Conservation (phyloP, 2,888 invertebrate species). For the Sarcophaga variegata region DNA sequence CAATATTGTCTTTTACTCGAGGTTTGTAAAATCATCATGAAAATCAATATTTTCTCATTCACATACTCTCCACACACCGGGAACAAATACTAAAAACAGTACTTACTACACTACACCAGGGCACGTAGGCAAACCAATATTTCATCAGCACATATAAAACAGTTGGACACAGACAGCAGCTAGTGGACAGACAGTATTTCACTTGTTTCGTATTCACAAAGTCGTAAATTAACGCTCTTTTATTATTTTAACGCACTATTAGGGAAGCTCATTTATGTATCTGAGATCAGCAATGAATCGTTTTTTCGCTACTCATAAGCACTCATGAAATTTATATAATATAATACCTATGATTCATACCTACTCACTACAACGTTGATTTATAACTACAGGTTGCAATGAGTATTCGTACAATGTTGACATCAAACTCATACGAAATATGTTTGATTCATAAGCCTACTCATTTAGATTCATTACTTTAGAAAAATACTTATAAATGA, state of each 20-base stretch:
- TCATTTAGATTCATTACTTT: no score
- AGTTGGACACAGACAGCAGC: neutral
- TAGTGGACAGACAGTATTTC: slow-evolving; percentile 6
- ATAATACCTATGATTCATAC: no score
- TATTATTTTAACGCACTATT: slow-evolving; percentile 17
- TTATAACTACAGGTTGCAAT: no score
- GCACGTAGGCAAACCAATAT: neutral
- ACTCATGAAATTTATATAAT: no score
- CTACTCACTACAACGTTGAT: no score
- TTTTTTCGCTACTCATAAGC: no score
- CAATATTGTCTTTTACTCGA: slow-evolving; percentile 91
- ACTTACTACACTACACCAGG: neutral
- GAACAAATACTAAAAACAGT: neutral
- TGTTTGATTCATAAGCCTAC: no score
- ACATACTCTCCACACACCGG: neutral
- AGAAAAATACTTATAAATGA: no score
- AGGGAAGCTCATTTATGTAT: slow-evolving; percentile 5
- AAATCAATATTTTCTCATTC: slow-evolving; percentile 22
- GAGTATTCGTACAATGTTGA: no score
- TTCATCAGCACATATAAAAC: no score
- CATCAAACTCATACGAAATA: no score
- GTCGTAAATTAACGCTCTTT: slow-evolving; percentile 43
- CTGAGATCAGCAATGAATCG: no score
- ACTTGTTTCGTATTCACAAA: slow-evolving; percentile 18
- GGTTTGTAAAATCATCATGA: slow-evolving; percentile 72